Evolutionary conservation across 2,113 vertebrate species (phyloP).

Genomic region (Psophia crepitans): DNA sequence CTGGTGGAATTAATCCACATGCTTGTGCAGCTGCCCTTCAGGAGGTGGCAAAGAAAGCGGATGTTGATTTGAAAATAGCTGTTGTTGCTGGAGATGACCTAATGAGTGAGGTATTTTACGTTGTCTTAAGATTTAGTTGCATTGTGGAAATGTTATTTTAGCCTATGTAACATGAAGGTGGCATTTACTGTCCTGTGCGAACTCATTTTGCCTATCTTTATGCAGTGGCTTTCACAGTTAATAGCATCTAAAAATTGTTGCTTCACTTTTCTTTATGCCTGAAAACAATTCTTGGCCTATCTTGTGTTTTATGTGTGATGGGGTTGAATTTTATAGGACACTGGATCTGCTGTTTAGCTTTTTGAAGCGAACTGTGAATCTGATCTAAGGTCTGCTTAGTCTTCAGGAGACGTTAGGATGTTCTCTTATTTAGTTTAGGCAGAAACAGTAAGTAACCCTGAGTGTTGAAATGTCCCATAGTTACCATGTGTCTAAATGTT

Average conservation of each 20-base stretch:
- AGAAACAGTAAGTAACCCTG: neutral
- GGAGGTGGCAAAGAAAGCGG: slow-evolving; percentile 79
- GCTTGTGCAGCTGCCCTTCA: slow-evolving; percentile 80
- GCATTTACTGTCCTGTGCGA: neutral
- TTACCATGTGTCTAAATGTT: neutral
- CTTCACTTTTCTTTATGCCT: neutral
- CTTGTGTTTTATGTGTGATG: neutral
- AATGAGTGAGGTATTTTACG: slow-evolving; percentile 76
- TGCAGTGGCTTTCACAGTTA: neutral
- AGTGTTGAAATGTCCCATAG: neutral
- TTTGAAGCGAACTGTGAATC: neutral
- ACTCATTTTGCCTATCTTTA: neutral
- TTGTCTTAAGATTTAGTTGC: neutral
- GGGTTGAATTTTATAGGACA: neutral
- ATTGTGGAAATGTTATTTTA: neutral
- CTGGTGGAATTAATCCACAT: slow-evolving; percentile 83
- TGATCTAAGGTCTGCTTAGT: neutral
- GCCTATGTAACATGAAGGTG: neutral
- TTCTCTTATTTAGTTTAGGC: neutral
- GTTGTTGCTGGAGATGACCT: slow-evolving; percentile 88
- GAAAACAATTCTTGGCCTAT: neutral
- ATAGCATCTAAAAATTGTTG: neutral
- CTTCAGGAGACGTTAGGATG: neutral
- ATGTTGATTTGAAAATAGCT: slow-evolving; percentile 82
- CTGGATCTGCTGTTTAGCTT: neutral